phyloP scores from a whole-genome alignment of 2,888 invertebrate genomes.

The Morinoia aosen region DNA sequence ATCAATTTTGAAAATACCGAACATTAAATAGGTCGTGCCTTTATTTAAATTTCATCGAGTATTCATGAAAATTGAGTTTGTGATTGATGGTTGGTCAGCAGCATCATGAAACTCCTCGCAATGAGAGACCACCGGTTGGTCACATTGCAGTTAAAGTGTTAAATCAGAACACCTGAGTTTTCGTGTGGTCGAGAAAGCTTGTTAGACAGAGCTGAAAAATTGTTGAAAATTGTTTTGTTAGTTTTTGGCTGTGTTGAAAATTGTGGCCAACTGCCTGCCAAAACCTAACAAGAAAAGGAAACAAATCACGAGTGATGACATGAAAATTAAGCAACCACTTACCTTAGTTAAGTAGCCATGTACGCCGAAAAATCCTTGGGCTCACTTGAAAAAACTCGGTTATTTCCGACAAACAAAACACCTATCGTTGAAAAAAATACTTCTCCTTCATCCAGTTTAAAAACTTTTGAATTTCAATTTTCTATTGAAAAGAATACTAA shows the following conservation, averaged over 20 bases:
- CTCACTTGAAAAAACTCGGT: neutral
- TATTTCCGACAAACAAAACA: neutral
- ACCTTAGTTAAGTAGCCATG: neutral
- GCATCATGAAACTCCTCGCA: no score
- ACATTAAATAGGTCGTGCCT: no score
- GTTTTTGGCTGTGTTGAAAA: neutral
- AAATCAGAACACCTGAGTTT: neutral
- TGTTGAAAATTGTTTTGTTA: no score
- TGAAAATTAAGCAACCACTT: neutral
- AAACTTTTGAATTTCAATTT: neutral
- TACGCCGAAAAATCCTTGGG: neutral
- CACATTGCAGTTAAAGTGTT: no score
- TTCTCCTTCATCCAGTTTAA: neutral
- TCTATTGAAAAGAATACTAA: neutral
- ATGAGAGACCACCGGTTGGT: no score
- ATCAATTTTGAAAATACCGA: no score
- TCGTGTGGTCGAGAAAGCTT: neutral
- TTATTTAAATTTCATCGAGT: no score
- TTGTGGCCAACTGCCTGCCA: neutral
- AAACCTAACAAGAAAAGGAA: neutral
- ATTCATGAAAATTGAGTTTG: no score
- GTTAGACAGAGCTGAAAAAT: neutral
- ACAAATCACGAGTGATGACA: neutral
- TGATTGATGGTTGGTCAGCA: no score
- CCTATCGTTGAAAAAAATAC: neutral